phyloP scores from a whole-genome alignment of 2,888 invertebrate species.

The Altica lythri region DNA sequence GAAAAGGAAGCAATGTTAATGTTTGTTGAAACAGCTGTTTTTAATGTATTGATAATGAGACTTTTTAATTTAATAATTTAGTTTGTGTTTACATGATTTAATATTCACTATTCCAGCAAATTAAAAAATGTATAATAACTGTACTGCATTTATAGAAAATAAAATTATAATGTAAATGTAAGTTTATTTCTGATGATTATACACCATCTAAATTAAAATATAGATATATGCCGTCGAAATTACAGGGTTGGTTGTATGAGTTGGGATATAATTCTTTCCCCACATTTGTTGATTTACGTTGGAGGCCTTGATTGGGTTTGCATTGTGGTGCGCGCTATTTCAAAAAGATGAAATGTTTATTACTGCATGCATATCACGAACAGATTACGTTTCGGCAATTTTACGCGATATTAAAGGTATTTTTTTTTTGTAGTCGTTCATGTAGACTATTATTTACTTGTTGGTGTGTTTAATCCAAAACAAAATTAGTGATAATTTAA shows the following conservation, averaged over 20 bases:
- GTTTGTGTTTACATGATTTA: no score
- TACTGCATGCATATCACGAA: conserved; percentile 30
- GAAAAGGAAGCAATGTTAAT: no score
- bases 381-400: conserved; percentile 31
- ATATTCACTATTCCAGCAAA: no score
- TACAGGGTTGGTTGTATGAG: conserved; percentile 16
- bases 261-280: conserved; percentile 35
- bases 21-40: no score
- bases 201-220: conserved; percentile 22
- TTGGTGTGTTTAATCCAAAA: no score
- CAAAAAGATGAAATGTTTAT: conserved; percentile 42
- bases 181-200: no score
- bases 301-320: conserved; percentile 38
- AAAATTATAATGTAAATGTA: no score
- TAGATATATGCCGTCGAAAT: conserved; percentile 20
- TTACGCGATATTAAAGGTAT: conserved; percentile 25
- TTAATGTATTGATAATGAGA: no score
- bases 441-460: conserved; percentile 3
- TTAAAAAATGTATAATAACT: no score
- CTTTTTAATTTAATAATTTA: no score
- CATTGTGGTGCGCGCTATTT: conserved; percentile 38
- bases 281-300: conserved; percentile 36
- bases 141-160: no score
- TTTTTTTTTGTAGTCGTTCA: conserved; percentile 14
- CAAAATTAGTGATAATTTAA: no score